These are phyloP conservation scores for Drosophila mulleri DNA, from an alignment of 2,888 invertebrate species.

Conservation along the genomic window DNA sequence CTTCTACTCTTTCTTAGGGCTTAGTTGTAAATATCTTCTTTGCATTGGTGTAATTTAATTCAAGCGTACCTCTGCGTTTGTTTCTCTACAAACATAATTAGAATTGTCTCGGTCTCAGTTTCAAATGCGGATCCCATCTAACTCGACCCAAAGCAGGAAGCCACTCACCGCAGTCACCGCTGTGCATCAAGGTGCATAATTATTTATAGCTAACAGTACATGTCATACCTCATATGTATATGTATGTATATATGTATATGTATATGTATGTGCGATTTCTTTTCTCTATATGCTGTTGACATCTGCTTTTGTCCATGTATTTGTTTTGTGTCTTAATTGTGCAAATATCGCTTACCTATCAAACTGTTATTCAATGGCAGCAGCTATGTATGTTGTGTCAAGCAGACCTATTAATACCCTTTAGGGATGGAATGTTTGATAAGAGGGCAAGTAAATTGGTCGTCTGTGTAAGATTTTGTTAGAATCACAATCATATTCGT, in stretches of 20 bases:
- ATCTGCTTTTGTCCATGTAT: slow-evolving; percentile 20
- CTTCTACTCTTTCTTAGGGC: slow-evolving; percentile 33
- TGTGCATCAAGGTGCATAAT: slow-evolving; percentile 40
- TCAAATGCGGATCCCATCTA: slow-evolving; percentile 53
- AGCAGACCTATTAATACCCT: slow-evolving; percentile 3
- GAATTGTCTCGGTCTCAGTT: slow-evolving; percentile 74
- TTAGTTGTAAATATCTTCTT: slow-evolving; percentile 11
- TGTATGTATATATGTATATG: background rate
- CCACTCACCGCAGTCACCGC: slow-evolving; percentile 65
- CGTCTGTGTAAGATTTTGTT: background rate
- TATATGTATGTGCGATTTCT: background rate
- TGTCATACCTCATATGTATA: slow-evolving; percentile 13
- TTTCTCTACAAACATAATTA: slow-evolving; percentile 68
- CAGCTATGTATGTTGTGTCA: slow-evolving; percentile 4
- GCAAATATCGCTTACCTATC: slow-evolving; percentile 21
- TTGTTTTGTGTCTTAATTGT: slow-evolving; percentile 34
- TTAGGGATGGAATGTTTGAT: background rate
- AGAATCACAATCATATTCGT: background rate
- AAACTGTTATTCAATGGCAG: slow-evolving; percentile 26
- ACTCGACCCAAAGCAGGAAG: slow-evolving; percentile 62
- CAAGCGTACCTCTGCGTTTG: slow-evolving; percentile 65
- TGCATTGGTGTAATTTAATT: slow-evolving; percentile 75
- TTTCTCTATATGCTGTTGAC: slow-evolving; percentile 4
- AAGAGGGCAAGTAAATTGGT: background rate
- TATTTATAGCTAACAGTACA: slow-evolving; percentile 61